Evolutionary conservation across 1,140 invertebrate genomes (phyloP), one percentile per base, ranked within the genome.

Genomic region (Campoletis sonorensis): DNA sequence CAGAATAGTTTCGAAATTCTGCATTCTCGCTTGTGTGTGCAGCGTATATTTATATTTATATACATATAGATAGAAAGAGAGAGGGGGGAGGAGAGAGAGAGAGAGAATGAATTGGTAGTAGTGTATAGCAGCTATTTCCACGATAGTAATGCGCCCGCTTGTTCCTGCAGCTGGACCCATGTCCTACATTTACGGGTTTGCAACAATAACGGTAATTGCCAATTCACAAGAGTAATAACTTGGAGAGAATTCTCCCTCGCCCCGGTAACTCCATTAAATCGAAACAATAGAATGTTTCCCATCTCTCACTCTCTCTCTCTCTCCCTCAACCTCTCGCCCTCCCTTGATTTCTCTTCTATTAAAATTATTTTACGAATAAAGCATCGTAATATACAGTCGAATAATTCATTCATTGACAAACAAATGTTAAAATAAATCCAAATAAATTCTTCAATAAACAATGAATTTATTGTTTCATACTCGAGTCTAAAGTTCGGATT

Each of bases 191-290:
- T 82, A 82, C 81, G 67, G 78, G 80, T 81, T 85, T 85, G 81
- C 86, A 82, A 88, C 86, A 90, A 89, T 89, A 89, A 89, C 83
- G 83, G 86, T 87, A 88, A 89, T 88, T 89, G 86, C 86, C 87
- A 90, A 88, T 90, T 90, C 87, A 88, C 83, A 86, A 71, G 67
- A 82, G 84, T 87, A 87, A 90, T 90, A 89, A 88, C 86, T 88
- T 86, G 85, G 72, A 80, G 79, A 54, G 72, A 51, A 75, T 37
- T 64, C 40, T 33, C 72, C 61, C 49, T 40, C 54, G 40, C 18
- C 30, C 71, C 51, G 45, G 77, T 83, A 81, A 79, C 77, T 83
- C 80, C 77, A 81, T 83, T 83, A 81, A 83, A 79, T 26, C 51
- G 77, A 81, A 83, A 81, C 82, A 83, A 83, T 83, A 71, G 80